A percentile compares a stretch with the other conserved stretches of the same genome.
Conservation (phyloP, 2,888 invertebrate species). For the Synergus japonicus region DNA sequence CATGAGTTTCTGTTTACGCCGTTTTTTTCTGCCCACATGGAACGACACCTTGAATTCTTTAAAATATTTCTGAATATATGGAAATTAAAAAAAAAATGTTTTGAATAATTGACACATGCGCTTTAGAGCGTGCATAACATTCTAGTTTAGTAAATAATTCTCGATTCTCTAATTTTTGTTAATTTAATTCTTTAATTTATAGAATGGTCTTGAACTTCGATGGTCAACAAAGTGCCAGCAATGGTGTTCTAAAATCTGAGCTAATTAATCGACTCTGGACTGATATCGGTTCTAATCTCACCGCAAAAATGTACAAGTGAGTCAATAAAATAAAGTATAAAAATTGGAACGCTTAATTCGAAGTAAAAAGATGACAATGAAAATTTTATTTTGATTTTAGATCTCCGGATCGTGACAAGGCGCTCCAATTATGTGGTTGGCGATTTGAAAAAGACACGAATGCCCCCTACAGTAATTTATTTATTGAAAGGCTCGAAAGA, state of each 20-base stretch:
- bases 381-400: constrained; percentile 55
- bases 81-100: too few species aligned
- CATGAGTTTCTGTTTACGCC: too few species aligned
- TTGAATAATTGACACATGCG: too few species aligned
- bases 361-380: background rate
- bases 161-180: background rate
- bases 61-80: too few species aligned
- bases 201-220: constrained; percentile 80
- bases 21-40: too few species aligned
- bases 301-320: constrained; percentile 80
- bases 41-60: too few species aligned
- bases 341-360: too few species aligned
- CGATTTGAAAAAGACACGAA: constrained; percentile 86
- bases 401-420: constrained; percentile 85
- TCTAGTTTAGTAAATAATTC: background rate
- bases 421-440: constrained; percentile 94
- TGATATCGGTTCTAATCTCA: constrained; percentile 81
- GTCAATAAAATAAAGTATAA: background rate
- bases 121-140: too few species aligned
- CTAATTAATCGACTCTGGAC: constrained; percentile 81
- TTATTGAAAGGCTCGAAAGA: constrained; percentile 85
- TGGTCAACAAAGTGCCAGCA: constrained; percentile 75
- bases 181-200: constrained; percentile 8
- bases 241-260: constrained; percentile 81
- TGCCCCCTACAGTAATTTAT: constrained; percentile 78